These are phyloP conservation scores for Ceramica pisi DNA, from an alignment of 2,888 invertebrate genomes.

Conservation along the genomic window DNA sequence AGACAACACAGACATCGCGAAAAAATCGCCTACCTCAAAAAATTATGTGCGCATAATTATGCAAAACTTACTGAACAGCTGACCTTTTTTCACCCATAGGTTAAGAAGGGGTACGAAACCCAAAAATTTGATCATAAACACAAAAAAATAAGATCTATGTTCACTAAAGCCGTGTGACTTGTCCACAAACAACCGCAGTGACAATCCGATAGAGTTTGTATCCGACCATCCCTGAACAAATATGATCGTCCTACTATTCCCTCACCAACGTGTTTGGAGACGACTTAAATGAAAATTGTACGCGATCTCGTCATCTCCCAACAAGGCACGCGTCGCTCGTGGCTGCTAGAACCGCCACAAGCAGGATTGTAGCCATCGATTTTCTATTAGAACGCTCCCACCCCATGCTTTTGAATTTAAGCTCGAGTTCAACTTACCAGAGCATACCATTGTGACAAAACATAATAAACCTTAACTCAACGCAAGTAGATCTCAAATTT, in stretches of 20 bases:
- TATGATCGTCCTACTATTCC: conserved; percentile 4
- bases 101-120: too few relatives aligned
- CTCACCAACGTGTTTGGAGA: conserved; percentile 32
- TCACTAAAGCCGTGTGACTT: conserved; percentile 1
- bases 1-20: too few relatives aligned
- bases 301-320: conserved; percentile 33
- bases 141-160: background rate
- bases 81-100: too few relatives aligned
- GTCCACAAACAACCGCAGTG: conserved; percentile 14
- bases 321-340: conserved; percentile 36
- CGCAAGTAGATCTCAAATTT: conserved; percentile 37
- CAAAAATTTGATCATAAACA: background rate
- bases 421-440: conserved; percentile 18
- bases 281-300: conserved; percentile 48
- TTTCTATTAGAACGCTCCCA: conserved; percentile 47
- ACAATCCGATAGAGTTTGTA: conserved; percentile 30
- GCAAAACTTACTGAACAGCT: too few relatives aligned
- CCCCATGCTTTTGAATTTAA: conserved; percentile 29
- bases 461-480: conserved; percentile 46
- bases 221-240: conserved; percentile 28
- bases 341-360: background rate
- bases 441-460: conserved; percentile 22
- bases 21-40: too few relatives aligned
- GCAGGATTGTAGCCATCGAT: conserved; percentile 46
- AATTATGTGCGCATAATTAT: too few relatives aligned